Evolutionary conservation across 2,888 invertebrate genomes (phyloP), one percentile per base, ranked within the genome.

Genomic region (Sinodicranocentrus sp.): DNA sequence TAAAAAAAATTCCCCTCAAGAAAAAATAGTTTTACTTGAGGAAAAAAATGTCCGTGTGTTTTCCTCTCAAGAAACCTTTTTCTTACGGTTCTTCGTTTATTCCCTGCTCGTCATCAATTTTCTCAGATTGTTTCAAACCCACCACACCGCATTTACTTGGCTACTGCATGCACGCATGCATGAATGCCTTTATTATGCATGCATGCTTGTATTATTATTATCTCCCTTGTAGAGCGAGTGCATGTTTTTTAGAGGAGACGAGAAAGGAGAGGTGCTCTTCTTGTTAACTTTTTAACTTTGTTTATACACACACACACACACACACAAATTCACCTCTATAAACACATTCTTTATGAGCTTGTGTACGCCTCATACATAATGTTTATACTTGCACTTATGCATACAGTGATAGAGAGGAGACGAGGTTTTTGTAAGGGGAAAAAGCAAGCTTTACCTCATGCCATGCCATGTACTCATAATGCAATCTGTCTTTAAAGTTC

Each of bases 401-500:
- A n/a, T n/a, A n/a, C n/a, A n/a, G n/a, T n/a, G n/a, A n/a, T n/a
- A n/a, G n/a, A n/a, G n/a, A n/a, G n/a, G n/a, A n/a, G n/a, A n/a
- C n/a, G n/a, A n/a, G 21, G 6, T 57, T 39, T 21, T 71, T 1
- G 25, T 52, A 5, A 57, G 25, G 33, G 67, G 25, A 17, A 61
- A 70, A 70, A 61, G 79, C 72, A 80, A 72, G 28, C 57, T 77
- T 77, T 44, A 67, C 78, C 13, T 61, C 44, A 63, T 78, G 48
- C 70, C 72, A 72, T 72, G 80, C 57, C 65, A 70, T 70, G 61
- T 28, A 79, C 61, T 71, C 80, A 80, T 72, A 80, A 80, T 63
- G 72, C 72, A 80, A 67, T 82, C 82, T 65, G 82, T 82, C 73
- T 82, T 82, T 73, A 82, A 82, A 82, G 82, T 82, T 82, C 82